Percentiles rank a stretch among this genome's conserved stretches.
Evolutionary conservation across 2,888 invertebrate species (phyloP).

Genomic region (Drosophila maculinotata): DNA sequence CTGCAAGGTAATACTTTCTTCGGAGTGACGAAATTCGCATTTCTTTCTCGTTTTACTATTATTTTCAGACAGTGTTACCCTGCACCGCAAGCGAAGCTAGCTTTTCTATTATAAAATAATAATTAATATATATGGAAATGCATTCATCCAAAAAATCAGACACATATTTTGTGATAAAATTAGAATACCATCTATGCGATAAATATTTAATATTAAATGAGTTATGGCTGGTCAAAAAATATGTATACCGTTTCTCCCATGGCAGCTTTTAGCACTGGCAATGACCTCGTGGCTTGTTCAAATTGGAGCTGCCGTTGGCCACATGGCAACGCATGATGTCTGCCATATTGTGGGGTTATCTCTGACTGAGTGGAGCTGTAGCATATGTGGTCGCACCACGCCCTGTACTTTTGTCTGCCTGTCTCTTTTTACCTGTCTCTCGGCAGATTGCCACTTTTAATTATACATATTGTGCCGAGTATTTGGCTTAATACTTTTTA

Average conservation of each 20-base stretch:
- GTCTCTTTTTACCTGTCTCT: slow-evolving; percentile 1
- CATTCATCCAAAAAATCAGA: no score
- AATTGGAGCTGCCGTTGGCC: not conserved
- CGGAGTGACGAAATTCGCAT: no score
- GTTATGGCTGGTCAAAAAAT: not conserved
- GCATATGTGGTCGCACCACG: slow-evolving; percentile 25
- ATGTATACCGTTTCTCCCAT: not conserved
- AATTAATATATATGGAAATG: no score
- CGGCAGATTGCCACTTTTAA: slow-evolving; percentile 58
- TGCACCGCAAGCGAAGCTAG: no score
- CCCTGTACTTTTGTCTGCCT: slow-evolving; percentile 3
- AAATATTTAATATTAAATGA: no score
- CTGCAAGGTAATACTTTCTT: no score
- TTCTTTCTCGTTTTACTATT: no score
- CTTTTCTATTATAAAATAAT: no score
- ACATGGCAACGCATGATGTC: slow-evolving; percentile 17
- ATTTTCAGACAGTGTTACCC: no score
- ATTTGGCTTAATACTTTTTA: slow-evolving; percentile 58
- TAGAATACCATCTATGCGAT: not conserved
- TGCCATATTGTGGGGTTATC: slow-evolving; percentile 13
- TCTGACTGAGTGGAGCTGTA: slow-evolving; percentile 3
- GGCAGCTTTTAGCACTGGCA: not conserved
- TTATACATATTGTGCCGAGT: slow-evolving; percentile 46
- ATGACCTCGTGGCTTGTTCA: not conserved
- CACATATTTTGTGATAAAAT: no score